phyloP scores from a whole-genome alignment of 2,797 vertebrate genomes.

The Mormyrops attenuatus region DNA sequence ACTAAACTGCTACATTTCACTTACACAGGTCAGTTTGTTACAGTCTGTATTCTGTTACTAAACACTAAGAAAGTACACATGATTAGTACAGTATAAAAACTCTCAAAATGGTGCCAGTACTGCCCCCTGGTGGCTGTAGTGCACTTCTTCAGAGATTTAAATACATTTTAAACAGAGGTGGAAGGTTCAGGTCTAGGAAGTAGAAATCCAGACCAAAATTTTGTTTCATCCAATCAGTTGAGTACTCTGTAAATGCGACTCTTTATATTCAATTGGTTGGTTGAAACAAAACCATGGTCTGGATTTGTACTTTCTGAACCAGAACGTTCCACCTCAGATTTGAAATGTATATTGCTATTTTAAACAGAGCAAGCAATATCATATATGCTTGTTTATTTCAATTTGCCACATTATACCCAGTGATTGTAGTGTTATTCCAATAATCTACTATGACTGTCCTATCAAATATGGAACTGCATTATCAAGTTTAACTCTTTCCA shows the following conservation, averaged over 20 bases:
- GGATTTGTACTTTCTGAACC: not conserved
- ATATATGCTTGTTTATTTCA: not conserved
- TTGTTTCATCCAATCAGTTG: not conserved
- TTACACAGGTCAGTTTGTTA: not conserved
- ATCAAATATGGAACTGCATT: not conserved
- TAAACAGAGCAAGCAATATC: not conserved
- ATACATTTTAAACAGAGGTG: not conserved
- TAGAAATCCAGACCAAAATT: not conserved
- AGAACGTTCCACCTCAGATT: not conserved
- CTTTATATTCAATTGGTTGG: not conserved
- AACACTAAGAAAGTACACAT: not conserved
- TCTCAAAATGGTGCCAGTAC: not conserved
- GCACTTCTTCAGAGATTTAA: not conserved
- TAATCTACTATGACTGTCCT: not conserved
- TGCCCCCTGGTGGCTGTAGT: not conserved
- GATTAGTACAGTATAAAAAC: not conserved
- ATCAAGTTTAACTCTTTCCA: not conserved
- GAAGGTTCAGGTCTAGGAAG: not conserved
- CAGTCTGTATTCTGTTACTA: not conserved
- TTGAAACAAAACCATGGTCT: not conserved
- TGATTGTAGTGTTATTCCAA: not conserved
- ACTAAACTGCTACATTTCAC: not conserved
- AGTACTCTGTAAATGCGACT: not conserved
- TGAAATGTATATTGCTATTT: not conserved
- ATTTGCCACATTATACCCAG: not conserved